Conservation (phyloP, 2,797 vertebrate species). For the Columba guinea region DNA sequence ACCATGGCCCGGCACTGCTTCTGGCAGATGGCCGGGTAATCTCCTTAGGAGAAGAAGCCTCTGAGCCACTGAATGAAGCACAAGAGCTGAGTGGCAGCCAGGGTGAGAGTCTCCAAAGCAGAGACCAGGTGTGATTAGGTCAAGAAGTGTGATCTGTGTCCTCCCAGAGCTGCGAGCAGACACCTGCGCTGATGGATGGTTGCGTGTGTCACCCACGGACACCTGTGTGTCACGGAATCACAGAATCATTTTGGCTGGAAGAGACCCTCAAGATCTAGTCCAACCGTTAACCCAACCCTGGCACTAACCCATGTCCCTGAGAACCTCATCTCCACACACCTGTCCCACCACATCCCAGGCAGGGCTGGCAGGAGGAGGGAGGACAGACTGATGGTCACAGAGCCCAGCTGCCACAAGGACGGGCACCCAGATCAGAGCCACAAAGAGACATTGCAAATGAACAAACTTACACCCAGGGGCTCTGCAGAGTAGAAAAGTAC, state of each 20-base stretch:
- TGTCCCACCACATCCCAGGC: background rate
- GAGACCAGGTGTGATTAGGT: background rate
- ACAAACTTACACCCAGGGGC: fast-evolving
- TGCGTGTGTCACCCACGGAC: fast-evolving
- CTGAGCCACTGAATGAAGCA: background rate
- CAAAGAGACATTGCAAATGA: background rate
- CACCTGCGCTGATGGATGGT: background rate
- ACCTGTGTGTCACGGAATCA: background rate
- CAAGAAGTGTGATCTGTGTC: background rate
- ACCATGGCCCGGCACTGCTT: fast-evolving
- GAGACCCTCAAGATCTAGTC: too few species aligned
- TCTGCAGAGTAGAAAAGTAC: background rate
- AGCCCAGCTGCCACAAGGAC: fast-evolving
- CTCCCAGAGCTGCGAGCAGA: background rate
- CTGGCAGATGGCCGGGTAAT: background rate
- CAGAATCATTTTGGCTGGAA: too few species aligned
- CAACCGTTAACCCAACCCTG: too few species aligned
- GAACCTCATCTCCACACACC: too few species aligned
- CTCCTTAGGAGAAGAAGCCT: background rate
- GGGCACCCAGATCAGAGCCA: background rate
- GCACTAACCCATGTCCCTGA: too few species aligned
- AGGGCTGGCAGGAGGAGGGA: background rate
- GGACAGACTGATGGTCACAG: fast-evolving
- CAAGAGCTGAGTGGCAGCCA: fast-evolving
- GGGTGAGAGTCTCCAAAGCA: background rate